phyloP scores from a whole-genome alignment of 2,113 vertebrate species.

The Cnemophilus loriae region DNA sequence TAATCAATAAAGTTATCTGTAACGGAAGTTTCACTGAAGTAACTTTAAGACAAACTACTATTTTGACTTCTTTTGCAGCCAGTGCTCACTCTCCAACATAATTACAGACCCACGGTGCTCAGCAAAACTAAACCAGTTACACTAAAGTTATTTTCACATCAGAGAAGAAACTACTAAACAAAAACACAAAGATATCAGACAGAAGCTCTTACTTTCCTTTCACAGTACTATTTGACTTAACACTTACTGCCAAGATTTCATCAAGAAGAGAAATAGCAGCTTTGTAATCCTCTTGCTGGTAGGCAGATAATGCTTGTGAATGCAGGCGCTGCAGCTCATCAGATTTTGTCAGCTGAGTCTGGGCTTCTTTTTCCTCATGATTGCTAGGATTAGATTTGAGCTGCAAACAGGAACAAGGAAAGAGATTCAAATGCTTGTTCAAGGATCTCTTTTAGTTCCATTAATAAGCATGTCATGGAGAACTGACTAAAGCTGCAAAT shows the following conservation, averaged over 20 bases:
- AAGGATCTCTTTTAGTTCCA: not conserved
- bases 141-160: not conserved
- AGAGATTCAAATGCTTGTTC: not conserved
- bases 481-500: not conserved
- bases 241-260: slow-evolving; percentile 85
- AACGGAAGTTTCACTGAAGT: not conserved
- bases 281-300: slow-evolving; percentile 74
- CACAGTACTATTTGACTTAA: not conserved
- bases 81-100: not conserved
- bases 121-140: not conserved
- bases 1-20: not conserved
- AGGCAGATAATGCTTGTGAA: slow-evolving; percentile 76
- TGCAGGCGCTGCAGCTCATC: slow-evolving; percentile 88
- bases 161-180: not conserved
- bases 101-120: not conserved
- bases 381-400: slow-evolving; percentile 87
- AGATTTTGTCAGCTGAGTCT: slow-evolving; percentile 83
- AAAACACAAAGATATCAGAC: not conserved
- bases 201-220: not conserved
- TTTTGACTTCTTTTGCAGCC: not conserved
- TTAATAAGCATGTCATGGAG: not conserved
- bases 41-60: not conserved
- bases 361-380: slow-evolving; percentile 87
- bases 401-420: slow-evolving; percentile 66
- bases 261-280: slow-evolving; percentile 81